Conservation (phyloP, 2,888 invertebrate genomes). For the Lithophane semibrunnea region DNA sequence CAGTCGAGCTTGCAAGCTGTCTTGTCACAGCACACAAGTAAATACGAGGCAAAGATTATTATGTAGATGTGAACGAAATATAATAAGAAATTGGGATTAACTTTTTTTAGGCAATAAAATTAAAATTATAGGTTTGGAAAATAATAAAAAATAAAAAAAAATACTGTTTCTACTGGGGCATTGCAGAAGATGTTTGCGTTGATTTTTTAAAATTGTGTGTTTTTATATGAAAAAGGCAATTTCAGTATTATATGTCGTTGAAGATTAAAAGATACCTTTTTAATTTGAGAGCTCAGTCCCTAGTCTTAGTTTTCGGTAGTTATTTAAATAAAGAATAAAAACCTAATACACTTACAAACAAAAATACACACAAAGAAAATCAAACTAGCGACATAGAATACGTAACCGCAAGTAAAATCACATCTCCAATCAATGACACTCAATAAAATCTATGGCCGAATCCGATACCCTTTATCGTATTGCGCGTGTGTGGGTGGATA, state of each 20-base stretch:
- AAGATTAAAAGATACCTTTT: not conserved
- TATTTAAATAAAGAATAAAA: not conserved
- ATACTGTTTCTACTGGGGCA: not conserved
- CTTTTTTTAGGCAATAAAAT: not conserved
- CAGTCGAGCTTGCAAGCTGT: constrained; percentile 74
- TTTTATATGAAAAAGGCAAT: not conserved
- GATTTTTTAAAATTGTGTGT: not conserved
- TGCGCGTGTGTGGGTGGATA: constrained; percentile 72
- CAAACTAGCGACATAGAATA: not conserved
- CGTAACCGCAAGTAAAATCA: constrained; percentile 58
- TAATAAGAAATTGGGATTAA: not conserved
- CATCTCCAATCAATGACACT: constrained; percentile 72
- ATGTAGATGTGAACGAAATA: constrained; percentile 47
- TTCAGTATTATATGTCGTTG: not conserved
- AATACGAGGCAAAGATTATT: constrained; percentile 67
- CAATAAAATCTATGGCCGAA: constrained; percentile 75
- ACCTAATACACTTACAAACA: not conserved
- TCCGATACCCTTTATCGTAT: constrained; percentile 72
- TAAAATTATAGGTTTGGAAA: not conserved
- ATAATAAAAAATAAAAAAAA: not conserved
- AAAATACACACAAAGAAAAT: constrained; percentile 5
- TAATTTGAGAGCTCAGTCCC: not conserved
- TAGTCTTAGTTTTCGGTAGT: not conserved
- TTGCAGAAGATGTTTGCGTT: not conserved
- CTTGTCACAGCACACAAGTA: constrained; percentile 70